Conservation (phyloP, 92 coral and sea anemone genomes). For the Palythoa caribaeorum region DNA sequence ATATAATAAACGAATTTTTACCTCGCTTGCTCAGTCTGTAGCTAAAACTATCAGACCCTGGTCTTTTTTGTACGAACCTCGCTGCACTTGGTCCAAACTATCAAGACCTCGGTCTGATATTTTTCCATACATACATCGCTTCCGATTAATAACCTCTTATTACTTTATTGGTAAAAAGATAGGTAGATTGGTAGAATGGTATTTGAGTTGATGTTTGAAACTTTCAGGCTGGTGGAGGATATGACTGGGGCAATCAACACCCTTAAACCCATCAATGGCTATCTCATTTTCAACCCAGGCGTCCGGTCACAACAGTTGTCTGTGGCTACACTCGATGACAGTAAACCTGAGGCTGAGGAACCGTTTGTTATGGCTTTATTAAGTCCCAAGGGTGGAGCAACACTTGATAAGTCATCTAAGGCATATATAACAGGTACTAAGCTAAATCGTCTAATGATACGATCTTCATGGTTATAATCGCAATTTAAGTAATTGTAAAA, state of each 20-base stretch:
- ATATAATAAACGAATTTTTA: no score
- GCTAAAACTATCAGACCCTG: no score
- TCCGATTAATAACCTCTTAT: no score
- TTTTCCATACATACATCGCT: no score
- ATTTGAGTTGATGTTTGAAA: background rate
- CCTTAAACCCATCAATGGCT: constrained; percentile 85
- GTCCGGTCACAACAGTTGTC: constrained; percentile 55
- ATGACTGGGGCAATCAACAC: constrained; percentile 66
- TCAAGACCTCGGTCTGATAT: no score
- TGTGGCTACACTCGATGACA: constrained; percentile 75
- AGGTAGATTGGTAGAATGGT: background rate
- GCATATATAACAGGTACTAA: constrained; percentile 72
- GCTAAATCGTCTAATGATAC: no score
- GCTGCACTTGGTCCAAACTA: no score
- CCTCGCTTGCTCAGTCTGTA: no score
- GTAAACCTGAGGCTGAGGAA: constrained; percentile 74
- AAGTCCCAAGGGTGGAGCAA: constrained; percentile 91
- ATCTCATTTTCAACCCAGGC: constrained; percentile 68
- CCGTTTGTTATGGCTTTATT: constrained; percentile 71
- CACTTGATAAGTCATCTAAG: constrained; percentile 59
- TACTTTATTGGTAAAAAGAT: background rate
- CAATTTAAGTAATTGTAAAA: no score
- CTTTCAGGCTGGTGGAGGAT: constrained; percentile 64
- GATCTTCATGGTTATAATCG: no score
- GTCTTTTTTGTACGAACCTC: no score